These are phyloP conservation scores for Siniperca scherzeri DNA, from an alignment of 2,797 vertebrate genomes.

Conservation along the genomic window DNA sequence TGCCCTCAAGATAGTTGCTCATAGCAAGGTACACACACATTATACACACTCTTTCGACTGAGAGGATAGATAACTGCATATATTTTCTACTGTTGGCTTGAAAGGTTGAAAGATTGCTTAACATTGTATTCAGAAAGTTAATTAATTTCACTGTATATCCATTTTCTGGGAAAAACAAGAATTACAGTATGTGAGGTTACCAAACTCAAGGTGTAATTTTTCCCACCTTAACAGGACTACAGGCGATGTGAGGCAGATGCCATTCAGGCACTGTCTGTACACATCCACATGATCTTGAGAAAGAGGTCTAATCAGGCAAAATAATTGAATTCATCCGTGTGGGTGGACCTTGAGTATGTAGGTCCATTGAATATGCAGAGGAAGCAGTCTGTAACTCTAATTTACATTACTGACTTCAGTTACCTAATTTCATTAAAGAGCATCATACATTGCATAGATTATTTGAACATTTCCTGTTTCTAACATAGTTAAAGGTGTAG, in stretches of 20 bases:
- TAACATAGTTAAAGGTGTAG: not conserved
- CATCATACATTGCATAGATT: not conserved
- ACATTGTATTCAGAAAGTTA: not conserved
- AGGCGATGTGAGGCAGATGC: not conserved
- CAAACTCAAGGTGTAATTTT: constrained; percentile 9
- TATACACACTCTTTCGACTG: constrained; percentile 8
- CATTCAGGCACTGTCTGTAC: constrained; percentile 4
- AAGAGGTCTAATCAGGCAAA: not conserved
- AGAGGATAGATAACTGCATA: not conserved
- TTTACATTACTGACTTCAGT: not conserved
- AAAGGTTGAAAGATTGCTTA: not conserved
- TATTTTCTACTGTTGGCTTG: not conserved
- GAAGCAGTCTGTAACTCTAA: not conserved
- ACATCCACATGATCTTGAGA: not conserved
- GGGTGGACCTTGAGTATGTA: not conserved
- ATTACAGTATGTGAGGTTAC: not conserved
- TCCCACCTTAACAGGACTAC: not conserved
- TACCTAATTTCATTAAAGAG: not conserved
- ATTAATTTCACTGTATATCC: not conserved
- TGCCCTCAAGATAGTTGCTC: constrained; percentile 96
- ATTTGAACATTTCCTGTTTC: not conserved
- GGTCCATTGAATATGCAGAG: not conserved
- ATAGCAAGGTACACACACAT: constrained; percentile 91
- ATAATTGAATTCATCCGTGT: not conserved
- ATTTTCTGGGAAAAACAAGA: not conserved